Conservation (phyloP, 2,113 vertebrate genomes). For the Myotis davidii region DNA sequence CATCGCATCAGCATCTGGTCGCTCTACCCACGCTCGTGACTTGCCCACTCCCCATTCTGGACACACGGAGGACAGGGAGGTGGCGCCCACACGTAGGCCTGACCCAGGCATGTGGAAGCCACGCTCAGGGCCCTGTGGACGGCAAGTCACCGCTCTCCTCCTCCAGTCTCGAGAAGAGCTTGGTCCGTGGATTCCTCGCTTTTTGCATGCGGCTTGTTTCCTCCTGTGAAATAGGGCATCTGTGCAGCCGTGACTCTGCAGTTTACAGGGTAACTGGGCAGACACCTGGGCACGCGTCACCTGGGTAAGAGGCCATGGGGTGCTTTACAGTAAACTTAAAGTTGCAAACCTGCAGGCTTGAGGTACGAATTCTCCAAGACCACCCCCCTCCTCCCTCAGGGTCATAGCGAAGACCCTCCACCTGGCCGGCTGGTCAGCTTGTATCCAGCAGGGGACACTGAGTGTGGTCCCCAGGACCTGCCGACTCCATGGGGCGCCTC, state of each 20-base stretch:
- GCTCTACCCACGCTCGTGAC: constrained; percentile 86
- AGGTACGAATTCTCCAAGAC: background rate
- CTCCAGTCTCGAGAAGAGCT: background rate
- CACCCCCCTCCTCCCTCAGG: fast-evolving
- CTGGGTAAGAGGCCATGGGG: background rate
- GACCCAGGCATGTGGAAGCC: background rate
- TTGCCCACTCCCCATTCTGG: background rate
- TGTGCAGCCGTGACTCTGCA: background rate
- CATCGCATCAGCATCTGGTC: constrained; percentile 96
- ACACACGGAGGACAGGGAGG: background rate
- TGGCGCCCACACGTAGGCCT: background rate
- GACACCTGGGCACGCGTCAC: background rate
- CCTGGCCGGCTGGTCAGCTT: background rate
- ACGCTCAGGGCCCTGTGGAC: background rate
- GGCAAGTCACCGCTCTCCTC: background rate
- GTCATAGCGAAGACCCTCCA: background rate
- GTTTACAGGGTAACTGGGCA: background rate
- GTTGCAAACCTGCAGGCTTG: background rate
- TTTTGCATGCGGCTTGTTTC: background rate
- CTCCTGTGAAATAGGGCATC: background rate
- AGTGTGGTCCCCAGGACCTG: background rate
- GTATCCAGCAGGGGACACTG: background rate
- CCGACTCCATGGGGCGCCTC: fast-evolving
- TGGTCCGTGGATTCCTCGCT: background rate
- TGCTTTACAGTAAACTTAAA: constrained; percentile 46